These are phyloP conservation scores for Oryzias woworae DNA, from an alignment of 2,113 vertebrate species.

Conservation along the genomic window DNA sequence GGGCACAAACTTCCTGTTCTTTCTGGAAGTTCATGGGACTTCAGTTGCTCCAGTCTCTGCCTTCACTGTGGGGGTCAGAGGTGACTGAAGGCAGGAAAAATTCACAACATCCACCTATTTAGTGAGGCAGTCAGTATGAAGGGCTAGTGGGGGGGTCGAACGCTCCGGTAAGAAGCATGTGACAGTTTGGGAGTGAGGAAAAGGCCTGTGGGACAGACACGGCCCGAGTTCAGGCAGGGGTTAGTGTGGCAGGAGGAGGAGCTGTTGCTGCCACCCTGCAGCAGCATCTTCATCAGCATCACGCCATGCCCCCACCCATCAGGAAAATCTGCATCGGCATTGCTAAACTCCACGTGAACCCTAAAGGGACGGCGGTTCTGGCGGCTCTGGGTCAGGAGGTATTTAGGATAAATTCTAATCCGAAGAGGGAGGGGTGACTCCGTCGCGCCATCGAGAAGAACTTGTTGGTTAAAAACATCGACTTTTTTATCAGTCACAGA, in stretches of 20 bases:
- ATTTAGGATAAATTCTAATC: conserved; percentile 41
- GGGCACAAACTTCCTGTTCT: no score
- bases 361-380: conserved; percentile 18
- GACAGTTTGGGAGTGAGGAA: conserved; percentile 62
- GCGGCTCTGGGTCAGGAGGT: conserved; percentile 20
- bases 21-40: no score
- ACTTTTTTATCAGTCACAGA: not conserved
- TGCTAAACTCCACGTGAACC: conserved; percentile 58
- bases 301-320: not conserved
- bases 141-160: not conserved
- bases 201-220: conserved; percentile 49
- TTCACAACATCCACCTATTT: conserved; percentile 7
- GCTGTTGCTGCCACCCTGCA: conserved; percentile 12
- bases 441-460: conserved; percentile 19
- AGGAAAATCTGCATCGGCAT: conserved; percentile 20
- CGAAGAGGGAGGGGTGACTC: conserved; percentile 32
- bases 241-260: conserved; percentile 66
- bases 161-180: conserved; percentile 29
- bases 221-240: conserved; percentile 61
- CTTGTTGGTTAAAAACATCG: not conserved
- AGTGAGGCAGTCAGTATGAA: not conserved
- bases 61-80: no score
- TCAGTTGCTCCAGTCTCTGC: no score
- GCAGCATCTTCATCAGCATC: conserved; percentile 8
- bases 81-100: not conserved